Percentiles rank a stretch among this genome's conserved stretches.
Conservation (phyloP, 2,888 invertebrate genomes). For the Parascotia fuliginaria region DNA sequence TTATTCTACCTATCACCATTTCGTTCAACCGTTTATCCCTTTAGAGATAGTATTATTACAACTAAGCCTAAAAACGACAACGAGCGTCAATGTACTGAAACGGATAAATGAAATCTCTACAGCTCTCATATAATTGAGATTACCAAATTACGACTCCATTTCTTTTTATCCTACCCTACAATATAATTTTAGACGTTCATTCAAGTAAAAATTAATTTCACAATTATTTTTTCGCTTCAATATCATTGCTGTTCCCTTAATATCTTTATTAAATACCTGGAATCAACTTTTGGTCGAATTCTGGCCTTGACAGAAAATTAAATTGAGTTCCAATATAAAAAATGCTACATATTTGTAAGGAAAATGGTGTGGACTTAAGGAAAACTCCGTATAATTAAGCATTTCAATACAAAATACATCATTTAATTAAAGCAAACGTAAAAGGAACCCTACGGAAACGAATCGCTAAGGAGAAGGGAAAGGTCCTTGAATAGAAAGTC, state of each 20-base stretch:
- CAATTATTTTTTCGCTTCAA: not conserved
- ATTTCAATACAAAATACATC: constrained; percentile 51
- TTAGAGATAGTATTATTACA: too few relatives aligned
- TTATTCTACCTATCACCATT: too few relatives aligned
- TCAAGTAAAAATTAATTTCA: not conserved
- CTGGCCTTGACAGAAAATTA: constrained; percentile 1
- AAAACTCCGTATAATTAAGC: constrained; percentile 43
- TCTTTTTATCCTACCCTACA: not conserved
- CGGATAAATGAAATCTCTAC: not conserved
- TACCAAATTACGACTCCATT: not conserved
- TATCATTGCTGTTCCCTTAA: not conserved
- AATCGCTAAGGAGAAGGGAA: constrained; percentile 20
- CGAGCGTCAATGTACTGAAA: not conserved
- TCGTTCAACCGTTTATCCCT: too few relatives aligned
- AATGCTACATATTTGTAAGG: not conserved
- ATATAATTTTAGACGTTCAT: not conserved
- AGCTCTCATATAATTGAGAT: not conserved
- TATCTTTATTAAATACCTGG: constrained; percentile 5
- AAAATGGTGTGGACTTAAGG: constrained; percentile 11
- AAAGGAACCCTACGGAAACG: constrained; percentile 40
- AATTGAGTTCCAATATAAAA: not conserved
- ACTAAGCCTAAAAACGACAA: not conserved
- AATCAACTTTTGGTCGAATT: not conserved
- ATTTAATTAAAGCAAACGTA: constrained; percentile 47
- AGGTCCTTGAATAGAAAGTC: constrained; percentile 29